Conservation (phyloP, 2,797 vertebrate genomes). For the Cynopterus sphinx region DNA sequence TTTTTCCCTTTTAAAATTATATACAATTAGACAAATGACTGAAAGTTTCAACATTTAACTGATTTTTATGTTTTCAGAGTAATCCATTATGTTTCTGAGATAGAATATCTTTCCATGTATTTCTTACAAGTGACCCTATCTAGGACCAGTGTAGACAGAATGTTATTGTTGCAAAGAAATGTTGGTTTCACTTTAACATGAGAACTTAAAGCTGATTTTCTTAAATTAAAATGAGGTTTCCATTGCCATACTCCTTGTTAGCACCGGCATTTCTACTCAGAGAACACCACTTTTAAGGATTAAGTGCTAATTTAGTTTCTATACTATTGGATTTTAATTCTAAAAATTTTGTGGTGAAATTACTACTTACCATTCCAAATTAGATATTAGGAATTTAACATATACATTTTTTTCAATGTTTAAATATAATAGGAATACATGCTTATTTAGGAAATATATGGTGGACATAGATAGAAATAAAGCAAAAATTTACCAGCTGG, state of each 20-base stretch:
- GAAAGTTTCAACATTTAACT: constrained; percentile 36
- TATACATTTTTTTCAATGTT: not conserved
- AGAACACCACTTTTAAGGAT: not conserved
- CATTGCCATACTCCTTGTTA: not conserved
- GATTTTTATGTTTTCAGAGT: constrained; percentile 36
- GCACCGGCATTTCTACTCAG: not conserved
- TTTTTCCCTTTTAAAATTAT: constrained; percentile 40
- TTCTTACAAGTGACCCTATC: not conserved
- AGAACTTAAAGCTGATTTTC: constrained; percentile 25
- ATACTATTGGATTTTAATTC: not conserved
- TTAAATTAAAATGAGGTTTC: not conserved
- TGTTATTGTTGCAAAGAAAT: not conserved
- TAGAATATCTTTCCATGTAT: not conserved
- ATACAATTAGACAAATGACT: not conserved
- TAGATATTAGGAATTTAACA: not conserved
- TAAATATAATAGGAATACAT: not conserved
- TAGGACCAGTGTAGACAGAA: not conserved
- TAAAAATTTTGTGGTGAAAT: constrained; percentile 1
- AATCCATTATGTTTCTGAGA: constrained; percentile 2
- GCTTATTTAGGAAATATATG: not conserved
- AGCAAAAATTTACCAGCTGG: not conserved
- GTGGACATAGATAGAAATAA: not conserved
- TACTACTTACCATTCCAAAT: not conserved
- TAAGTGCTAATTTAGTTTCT: constrained; percentile 47
- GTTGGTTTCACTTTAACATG: not conserved